Evolutionary conservation across 2,797 vertebrate genomes (phyloP), one percentile per base, ranked within the genome.

Genomic region (Coregonus sp.): DNA sequence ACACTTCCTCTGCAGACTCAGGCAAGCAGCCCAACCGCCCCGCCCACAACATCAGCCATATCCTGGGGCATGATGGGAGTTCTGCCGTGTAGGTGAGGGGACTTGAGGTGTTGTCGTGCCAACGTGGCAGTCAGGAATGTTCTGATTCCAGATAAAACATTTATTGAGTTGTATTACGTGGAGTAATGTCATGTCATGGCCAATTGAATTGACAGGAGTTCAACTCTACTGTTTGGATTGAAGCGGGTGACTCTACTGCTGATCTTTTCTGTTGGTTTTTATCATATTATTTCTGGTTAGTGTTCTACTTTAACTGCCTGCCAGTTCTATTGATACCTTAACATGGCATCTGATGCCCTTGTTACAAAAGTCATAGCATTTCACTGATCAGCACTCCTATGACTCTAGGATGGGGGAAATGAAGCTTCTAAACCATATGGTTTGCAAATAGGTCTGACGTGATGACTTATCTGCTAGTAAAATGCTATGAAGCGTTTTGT

Each of bases 1-100:
- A 99, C 93, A 93, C 97, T 4, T 96, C 97, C 14, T 93, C 96
- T 29, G 95, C 96, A 0, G 98, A 99, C 90, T 95, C 97, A 29
- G 93, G 95, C 84, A 99, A 99, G 86, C 98, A 99, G 91, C 94
- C 97, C 71, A 99, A 98, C 86, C 95, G 98, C 40, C 97, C 98
- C 11, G 98, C 98, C 77, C 98, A 99, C 92, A 99, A 99, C 91
- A 99, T 99, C 94, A 99, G 98, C 95, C 98, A 99, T 95, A 99
- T 99, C 80, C 92, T 99, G 82, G 98, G 98, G 82, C 98, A 99
- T 0, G 98, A 99, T 82, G 98, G 98, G 90, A 98, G 96, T 89
- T 99, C 98, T 0, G 96, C 98, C 35, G 96, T 99, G 65, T 99
- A 47, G 56, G 1, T 12, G 11, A 2, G 1, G 25, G 25, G 54